phyloP scores from a whole-genome alignment of 1,140 invertebrate genomes.

The Leptinotarsa defecta region DNA sequence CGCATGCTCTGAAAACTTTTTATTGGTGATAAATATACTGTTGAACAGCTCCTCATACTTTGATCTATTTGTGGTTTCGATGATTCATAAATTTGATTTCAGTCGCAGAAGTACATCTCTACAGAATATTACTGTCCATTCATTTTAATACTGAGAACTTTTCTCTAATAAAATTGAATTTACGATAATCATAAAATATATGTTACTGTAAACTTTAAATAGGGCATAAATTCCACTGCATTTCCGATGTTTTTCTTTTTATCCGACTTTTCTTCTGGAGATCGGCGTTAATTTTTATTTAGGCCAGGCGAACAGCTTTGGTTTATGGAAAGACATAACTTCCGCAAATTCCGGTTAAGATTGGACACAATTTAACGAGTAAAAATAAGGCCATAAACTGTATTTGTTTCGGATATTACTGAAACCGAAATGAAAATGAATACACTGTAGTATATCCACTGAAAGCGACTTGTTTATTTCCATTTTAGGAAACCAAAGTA shows the following conservation, averaged over 20 bases:
- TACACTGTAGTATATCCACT: no score
- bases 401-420: background rate
- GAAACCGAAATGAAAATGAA: no score
- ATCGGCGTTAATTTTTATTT: constrained; percentile 6
- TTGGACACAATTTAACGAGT: background rate
- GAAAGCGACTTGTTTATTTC: no score
- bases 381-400: background rate
- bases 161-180: background rate
- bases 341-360: background rate
- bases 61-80: background rate
- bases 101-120: background rate
- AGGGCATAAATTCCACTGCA: background rate
- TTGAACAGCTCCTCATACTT: background rate
- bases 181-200: constrained; percentile 4
- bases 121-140: background rate
- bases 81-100: background rate
- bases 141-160: background rate
- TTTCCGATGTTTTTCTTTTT: background rate
- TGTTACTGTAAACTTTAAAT: background rate
- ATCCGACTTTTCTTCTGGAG: background rate
- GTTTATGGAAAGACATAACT: background rate
- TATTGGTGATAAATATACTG: background rate
- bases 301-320: background rate
- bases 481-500: no score
- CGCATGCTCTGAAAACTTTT: background rate